phyloP scores from a whole-genome alignment of 2,797 vertebrate genomes.

The Nothura maculosa region DNA sequence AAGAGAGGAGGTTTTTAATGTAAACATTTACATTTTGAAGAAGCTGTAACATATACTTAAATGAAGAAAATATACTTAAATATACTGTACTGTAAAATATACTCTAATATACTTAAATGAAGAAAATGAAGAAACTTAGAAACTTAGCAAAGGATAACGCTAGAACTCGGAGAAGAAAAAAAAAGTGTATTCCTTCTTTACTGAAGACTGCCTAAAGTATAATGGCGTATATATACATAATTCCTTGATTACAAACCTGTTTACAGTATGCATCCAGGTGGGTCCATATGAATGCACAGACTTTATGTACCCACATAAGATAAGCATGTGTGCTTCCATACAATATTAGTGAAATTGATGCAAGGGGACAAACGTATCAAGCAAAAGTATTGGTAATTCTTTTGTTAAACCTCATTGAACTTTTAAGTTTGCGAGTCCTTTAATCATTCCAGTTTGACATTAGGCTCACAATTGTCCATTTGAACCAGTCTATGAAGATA shows the following conservation, averaged over 20 bases:
- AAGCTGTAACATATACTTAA: background rate
- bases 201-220: background rate
- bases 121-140: background rate
- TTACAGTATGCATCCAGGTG: background rate
- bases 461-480: background rate
- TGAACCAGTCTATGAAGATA: background rate
- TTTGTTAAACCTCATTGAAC: background rate
- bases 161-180: background rate
- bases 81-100: too few relatives aligned
- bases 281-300: background rate
- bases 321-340: background rate
- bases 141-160: background rate
- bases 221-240: background rate
- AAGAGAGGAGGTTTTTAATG: background rate
- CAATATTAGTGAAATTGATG: background rate
- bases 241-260: background rate
- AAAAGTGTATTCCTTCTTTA: background rate
- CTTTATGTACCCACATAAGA: background rate
- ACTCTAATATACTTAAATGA: background rate
- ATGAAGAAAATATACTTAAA: constrained; percentile 25
- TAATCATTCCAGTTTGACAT: background rate
- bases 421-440: background rate
- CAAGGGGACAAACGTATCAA: background rate
- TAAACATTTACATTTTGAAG: background rate
- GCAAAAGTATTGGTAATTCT: background rate